A percentile compares a stretch with the other conserved stretches of the same genome.
These are phyloP conservation scores for Ptilodon capucinus DNA, from an alignment of 2,888 invertebrate genomes.

Conservation along the genomic window DNA sequence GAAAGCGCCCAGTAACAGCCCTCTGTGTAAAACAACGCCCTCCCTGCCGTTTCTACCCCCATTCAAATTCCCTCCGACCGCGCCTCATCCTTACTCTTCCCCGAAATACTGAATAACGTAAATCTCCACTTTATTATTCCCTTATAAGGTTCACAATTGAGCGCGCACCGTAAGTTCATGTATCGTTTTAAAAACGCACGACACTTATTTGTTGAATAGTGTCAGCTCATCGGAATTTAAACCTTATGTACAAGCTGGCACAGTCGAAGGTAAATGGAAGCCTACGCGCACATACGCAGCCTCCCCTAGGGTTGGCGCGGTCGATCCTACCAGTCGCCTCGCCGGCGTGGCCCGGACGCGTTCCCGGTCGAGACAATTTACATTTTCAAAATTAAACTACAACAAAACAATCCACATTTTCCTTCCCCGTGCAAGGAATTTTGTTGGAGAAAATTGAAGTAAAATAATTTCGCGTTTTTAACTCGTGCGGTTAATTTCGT, in stretches of 20 bases:
- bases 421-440: slow-evolving; percentile 67
- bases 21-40: slow-evolving; percentile 64
- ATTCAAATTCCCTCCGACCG: slow-evolving; percentile 60
- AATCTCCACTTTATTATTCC: slow-evolving; percentile 37
- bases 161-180: slow-evolving; percentile 30
- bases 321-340: slow-evolving; percentile 80
- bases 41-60: slow-evolving; percentile 56
- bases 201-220: slow-evolving; percentile 46
- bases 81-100: slow-evolving; percentile 63
- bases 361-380: slow-evolving; percentile 52
- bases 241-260: slow-evolving; percentile 38
- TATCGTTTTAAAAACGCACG: slow-evolving; percentile 42
- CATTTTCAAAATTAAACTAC: slow-evolving; percentile 44
- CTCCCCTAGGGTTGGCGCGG: slow-evolving; percentile 76
- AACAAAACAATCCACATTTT: slow-evolving; percentile 65
- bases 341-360: slow-evolving; percentile 74
- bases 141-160: slow-evolving; percentile 37
- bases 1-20: slow-evolving; percentile 61
- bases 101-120: slow-evolving; percentile 27
- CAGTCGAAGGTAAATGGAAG: slow-evolving; percentile 37
- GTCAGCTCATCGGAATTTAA: slow-evolving; percentile 32
- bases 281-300: slow-evolving; percentile 71
- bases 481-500: slow-evolving; percentile 71
- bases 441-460: slow-evolving; percentile 46
- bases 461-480: slow-evolving; percentile 71